These are phyloP conservation scores for Tinamus guttatus DNA, from an alignment of 2,113 vertebrate genomes.

Conservation along the genomic window DNA sequence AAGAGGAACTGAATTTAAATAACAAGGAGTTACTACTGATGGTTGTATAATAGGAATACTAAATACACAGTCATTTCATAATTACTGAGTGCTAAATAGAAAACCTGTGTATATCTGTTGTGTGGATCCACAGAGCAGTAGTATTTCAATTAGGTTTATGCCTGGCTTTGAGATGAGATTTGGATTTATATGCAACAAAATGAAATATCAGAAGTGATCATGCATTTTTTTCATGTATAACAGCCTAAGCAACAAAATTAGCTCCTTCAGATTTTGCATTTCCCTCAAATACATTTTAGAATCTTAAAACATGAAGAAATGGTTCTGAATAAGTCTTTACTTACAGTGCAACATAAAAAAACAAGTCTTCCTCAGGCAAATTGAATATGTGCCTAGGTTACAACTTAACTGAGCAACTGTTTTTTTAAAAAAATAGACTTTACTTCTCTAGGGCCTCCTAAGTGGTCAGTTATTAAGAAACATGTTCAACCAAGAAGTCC, in stretches of 20 bases:
- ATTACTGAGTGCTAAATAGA: neutral
- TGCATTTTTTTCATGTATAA: neutral
- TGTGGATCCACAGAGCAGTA: neutral
- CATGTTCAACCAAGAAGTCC: neutral
- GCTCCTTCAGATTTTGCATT: neutral
- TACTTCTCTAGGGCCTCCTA: neutral
- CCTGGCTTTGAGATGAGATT: neutral
- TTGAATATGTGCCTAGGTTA: neutral
- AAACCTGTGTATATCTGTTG: neutral
- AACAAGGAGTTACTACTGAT: neutral
- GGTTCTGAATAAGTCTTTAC: neutral
- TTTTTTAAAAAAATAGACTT: neutral
- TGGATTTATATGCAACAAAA: neutral
- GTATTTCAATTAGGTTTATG: neutral
- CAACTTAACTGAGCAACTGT: accelerated
- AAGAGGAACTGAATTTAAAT: neutral
- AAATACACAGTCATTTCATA: neutral
- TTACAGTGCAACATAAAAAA: neutral
- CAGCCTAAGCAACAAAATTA: accelerated
- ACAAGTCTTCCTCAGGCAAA: neutral
- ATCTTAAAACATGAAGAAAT: neutral
- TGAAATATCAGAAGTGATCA: neutral
- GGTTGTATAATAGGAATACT: accelerated
- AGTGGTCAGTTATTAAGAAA: neutral
- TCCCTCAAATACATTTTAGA: neutral